phyloP scores from a whole-genome alignment of 2,113 vertebrate genomes.

The Bagarius yarrelli region DNA sequence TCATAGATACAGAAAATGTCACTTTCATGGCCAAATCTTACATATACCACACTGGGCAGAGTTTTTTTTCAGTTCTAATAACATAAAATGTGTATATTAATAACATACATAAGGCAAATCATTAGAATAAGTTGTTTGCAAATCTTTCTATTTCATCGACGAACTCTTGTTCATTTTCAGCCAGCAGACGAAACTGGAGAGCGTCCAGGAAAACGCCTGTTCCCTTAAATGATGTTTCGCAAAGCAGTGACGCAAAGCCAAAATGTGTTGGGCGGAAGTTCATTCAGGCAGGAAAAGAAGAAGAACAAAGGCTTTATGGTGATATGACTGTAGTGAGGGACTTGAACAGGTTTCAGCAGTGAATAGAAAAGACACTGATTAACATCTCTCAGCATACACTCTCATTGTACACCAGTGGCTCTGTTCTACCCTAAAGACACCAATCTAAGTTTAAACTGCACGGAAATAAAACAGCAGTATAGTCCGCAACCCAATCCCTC shows the following conservation, averaged over 20 bases:
- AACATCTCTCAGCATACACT: not conserved
- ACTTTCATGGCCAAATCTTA: no score
- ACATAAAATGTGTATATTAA: not conserved
- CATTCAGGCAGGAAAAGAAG: slow-evolving; percentile 21
- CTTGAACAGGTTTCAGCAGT: not conserved
- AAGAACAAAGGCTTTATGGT: slow-evolving; percentile 1
- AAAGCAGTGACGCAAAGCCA: slow-evolving; percentile 21
- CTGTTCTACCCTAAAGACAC: not conserved
- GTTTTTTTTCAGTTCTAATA: no score
- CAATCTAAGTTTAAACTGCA: not conserved
- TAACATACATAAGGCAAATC: not conserved
- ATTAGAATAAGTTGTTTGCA: not conserved
- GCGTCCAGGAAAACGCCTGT: slow-evolving; percentile 57
- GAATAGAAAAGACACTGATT: slow-evolving; percentile 3
- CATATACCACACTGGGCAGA: no score
- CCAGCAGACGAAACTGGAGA: slow-evolving; percentile 62
- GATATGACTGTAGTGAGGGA: not conserved
- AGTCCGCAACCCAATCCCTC: no score
- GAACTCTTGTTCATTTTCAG: slow-evolving; percentile 50
- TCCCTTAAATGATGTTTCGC: slow-evolving; percentile 57
- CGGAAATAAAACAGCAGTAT: not conserved
- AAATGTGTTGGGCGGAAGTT: not conserved
- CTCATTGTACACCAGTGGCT: not conserved
- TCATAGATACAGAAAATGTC: no score
- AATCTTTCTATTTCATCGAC: not conserved